Evolutionary conservation across 2,888 invertebrate species (phyloP).

Genomic region (Cerceris rybyensis): DNA sequence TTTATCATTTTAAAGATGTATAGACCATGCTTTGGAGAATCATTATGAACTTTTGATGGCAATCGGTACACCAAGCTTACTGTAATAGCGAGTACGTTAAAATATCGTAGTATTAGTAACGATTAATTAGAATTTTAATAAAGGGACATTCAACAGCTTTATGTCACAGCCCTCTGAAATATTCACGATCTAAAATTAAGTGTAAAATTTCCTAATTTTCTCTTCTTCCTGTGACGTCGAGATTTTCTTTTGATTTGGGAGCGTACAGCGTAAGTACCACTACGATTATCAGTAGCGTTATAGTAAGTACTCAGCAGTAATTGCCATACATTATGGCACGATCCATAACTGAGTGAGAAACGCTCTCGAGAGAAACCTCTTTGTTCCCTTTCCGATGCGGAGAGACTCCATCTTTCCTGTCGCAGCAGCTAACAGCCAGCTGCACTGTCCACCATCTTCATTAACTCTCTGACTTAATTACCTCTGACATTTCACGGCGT

Average conservation of each 20-base stretch:
- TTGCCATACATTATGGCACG: slow-evolving; percentile 66
- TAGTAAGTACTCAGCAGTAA: slow-evolving; percentile 65
- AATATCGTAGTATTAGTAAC: too few species aligned
- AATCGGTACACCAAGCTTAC: too few species aligned
- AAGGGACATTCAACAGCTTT: too few species aligned
- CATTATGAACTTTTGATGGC: too few species aligned
- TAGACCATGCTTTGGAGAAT: too few species aligned
- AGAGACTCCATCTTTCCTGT: slow-evolving; percentile 57
- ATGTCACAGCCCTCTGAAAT: background rate
- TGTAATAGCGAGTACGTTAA: too few species aligned
- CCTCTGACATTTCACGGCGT: slow-evolving; percentile 24
- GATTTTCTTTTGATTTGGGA: slow-evolving; percentile 52
- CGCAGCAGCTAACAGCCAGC: slow-evolving; percentile 41
- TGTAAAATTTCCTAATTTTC: background rate
- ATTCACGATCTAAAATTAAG: background rate
- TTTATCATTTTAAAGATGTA: too few species aligned
- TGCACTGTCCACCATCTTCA: slow-evolving; percentile 48
- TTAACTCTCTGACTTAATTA: slow-evolving; percentile 60
- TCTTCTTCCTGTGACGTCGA: slow-evolving; percentile 25
- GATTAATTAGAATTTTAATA: too few species aligned
- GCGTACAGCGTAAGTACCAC: slow-evolving; percentile 51
- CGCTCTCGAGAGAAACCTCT: slow-evolving; percentile 53
- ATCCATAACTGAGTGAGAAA: slow-evolving; percentile 62
- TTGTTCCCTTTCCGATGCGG: slow-evolving; percentile 59
- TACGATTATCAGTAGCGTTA: slow-evolving; percentile 65